Conservation (phyloP, 2,888 invertebrate species). For the Sylvicola fuscatus region DNA sequence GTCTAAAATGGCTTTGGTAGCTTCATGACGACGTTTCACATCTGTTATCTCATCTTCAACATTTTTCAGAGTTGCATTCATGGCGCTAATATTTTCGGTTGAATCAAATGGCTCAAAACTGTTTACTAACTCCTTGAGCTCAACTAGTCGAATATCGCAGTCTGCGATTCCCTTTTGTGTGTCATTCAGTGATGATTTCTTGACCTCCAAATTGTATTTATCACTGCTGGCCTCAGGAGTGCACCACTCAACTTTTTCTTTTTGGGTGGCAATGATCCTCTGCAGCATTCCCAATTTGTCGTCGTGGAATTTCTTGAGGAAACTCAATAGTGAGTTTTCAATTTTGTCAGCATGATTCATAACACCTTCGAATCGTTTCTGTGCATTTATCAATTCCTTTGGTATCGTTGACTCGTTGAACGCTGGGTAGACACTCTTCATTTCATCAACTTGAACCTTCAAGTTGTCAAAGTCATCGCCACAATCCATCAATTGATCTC, state of each 20-base stretch:
- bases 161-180: conserved; percentile 52
- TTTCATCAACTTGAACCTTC: conserved; percentile 43
- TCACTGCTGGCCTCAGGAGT: conserved; percentile 75
- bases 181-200: conserved; percentile 58
- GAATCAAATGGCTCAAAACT: conserved; percentile 53
- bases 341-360: conserved; percentile 62
- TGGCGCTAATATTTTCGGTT: conserved; percentile 41
- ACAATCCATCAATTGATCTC: conserved; percentile 45
- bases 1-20: conserved; percentile 43
- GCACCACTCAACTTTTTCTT: conserved; percentile 84
- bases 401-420: conserved; percentile 56
- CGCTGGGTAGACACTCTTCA: conserved; percentile 54
- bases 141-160: conserved; percentile 41
- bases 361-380: conserved; percentile 64
- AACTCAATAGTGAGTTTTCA: conserved; percentile 52
- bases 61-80: conserved; percentile 47
- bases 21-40: conserved; percentile 41
- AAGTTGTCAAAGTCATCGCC: conserved; percentile 47
- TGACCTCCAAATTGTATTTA: conserved; percentile 80
- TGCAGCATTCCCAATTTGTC: conserved; percentile 68
- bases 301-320: conserved; percentile 69
- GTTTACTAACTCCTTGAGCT: conserved; percentile 48
- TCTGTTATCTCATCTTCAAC: conserved; percentile 49
- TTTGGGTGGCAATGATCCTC: conserved; percentile 56
- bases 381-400: conserved; percentile 65